Percentiles rank a stretch among this genome's conserved stretches.
These are phyloP conservation scores for Actias luna DNA, from an alignment of 2,888 invertebrate genomes.

Conservation along the genomic window DNA sequence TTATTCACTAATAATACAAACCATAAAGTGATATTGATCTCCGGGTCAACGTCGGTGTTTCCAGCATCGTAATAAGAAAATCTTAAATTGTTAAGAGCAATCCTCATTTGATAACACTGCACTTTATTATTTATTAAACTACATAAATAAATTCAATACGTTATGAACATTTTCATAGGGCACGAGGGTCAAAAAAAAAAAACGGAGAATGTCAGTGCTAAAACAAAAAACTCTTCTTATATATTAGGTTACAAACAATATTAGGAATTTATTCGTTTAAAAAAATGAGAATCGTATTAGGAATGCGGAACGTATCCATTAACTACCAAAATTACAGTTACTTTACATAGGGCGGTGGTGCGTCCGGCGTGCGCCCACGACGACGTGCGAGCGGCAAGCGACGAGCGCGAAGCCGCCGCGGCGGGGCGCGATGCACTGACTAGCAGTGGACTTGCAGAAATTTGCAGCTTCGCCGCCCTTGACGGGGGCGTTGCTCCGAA, in stretches of 20 bases:
- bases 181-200: constrained; percentile 40
- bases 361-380: constrained; percentile 55
- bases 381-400: constrained; percentile 55
- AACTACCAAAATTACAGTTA: constrained; percentile 78
- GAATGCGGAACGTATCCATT: constrained; percentile 78
- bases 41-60: constrained; percentile 69
- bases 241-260: constrained; percentile 41
- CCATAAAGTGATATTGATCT: constrained; percentile 72
- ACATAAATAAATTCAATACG: constrained; percentile 57
- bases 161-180: constrained; percentile 1
- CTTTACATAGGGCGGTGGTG: constrained; percentile 72
- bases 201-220: constrained; percentile 39
- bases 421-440: constrained; percentile 80
- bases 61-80: constrained; percentile 64
- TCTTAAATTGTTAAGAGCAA: constrained; percentile 49
- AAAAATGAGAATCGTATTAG: constrained; percentile 58
- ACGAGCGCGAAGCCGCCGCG: constrained; percentile 78
- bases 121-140: constrained; percentile 66
- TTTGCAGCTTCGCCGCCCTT: constrained; percentile 82
- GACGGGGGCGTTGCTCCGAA: constrained; percentile 81
- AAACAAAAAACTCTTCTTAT: constrained; percentile 9
- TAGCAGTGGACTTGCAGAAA: constrained; percentile 79
- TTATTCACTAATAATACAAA: constrained; percentile 44
- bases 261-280: constrained; percentile 42
- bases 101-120: constrained; percentile 66